phyloP scores from a whole-genome alignment of 2,888 invertebrate genomes.

The Limnephilus lunatus region DNA sequence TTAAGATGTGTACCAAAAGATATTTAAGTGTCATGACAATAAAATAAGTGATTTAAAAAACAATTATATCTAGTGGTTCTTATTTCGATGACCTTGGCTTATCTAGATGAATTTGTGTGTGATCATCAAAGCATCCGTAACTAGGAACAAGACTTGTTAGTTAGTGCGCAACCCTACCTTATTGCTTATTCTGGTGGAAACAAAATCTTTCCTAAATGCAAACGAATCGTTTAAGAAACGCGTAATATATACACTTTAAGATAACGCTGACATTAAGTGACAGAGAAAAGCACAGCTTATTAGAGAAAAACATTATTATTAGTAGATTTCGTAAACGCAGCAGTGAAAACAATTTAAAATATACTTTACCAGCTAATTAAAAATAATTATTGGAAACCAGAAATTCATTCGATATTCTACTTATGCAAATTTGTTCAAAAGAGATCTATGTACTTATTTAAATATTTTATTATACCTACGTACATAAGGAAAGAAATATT shows the following conservation, averaged over 20 bases:
- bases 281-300: not conserved
- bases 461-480: no score
- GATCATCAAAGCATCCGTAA: not conserved
- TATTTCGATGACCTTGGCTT: not conserved
- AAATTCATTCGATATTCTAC: no score
- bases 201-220: not conserved
- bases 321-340: not conserved
- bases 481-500: no score
- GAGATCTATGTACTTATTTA: no score
- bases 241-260: not conserved
- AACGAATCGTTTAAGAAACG: not conserved
- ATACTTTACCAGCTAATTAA: not conserved
- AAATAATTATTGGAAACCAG: no score
- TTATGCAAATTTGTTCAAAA: no score
- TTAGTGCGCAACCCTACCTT: no score
- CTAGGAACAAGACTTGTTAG: not conserved
- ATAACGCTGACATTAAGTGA: not conserved
- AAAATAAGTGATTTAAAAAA: no score
- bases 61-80: no score
- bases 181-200: not conserved
- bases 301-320: not conserved
- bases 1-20: no score
- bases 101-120: not conserved
- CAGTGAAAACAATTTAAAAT: not conserved
- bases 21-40: no score